Percentiles rank a stretch among this genome's conserved stretches.
Evolutionary conservation across 2,797 vertebrate species (phyloP).

Genomic region (Gymnothorax reevesii): DNA sequence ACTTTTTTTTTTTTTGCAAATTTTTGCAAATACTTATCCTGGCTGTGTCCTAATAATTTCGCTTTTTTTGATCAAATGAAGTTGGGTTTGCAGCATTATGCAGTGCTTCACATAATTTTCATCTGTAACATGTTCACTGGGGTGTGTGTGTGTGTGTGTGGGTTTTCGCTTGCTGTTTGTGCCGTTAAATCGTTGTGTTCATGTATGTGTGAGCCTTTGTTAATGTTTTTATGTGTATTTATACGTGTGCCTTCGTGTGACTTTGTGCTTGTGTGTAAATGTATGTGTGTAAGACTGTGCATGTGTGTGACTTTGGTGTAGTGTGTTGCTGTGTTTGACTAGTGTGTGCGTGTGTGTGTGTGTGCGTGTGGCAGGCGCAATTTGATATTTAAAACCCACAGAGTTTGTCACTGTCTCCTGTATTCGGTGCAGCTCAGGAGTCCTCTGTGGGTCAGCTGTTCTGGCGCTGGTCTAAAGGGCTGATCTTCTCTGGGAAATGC

Average conservation of each 20-base stretch:
- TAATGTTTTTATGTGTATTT: constrained; percentile 64
- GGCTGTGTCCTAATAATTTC: too few relatives aligned
- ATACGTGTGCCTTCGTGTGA: constrained; percentile 34
- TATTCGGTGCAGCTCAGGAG: constrained; percentile 74
- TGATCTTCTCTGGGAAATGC: constrained; percentile 57
- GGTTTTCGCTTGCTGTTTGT: neutral
- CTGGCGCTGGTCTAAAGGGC: constrained; percentile 46
- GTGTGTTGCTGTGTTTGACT: neutral
- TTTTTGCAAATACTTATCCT: too few relatives aligned
- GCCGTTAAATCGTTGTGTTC: too few relatives aligned
- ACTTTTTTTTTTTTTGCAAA: too few relatives aligned
- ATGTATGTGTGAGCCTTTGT: constrained; percentile 55
- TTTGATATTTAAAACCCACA: constrained; percentile 15
- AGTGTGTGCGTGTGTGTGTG: constrained; percentile 54
- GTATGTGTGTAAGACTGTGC: constrained; percentile 65
- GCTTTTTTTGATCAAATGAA: too few relatives aligned
- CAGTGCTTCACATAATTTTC: too few relatives aligned
- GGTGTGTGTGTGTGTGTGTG: constrained; percentile 52
- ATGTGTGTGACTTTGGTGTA: neutral
- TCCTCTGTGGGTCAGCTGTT: constrained; percentile 77
- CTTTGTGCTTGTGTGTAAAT: constrained; percentile 57
- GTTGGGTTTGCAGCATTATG: too few relatives aligned
- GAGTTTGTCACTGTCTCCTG: constrained; percentile 52
- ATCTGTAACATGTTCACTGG: too few relatives aligned
- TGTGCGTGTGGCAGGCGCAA: constrained; percentile 54